Evolutionary conservation across 2,888 invertebrate species (phyloP).

Genomic region (Hydriomena furcata): DNA sequence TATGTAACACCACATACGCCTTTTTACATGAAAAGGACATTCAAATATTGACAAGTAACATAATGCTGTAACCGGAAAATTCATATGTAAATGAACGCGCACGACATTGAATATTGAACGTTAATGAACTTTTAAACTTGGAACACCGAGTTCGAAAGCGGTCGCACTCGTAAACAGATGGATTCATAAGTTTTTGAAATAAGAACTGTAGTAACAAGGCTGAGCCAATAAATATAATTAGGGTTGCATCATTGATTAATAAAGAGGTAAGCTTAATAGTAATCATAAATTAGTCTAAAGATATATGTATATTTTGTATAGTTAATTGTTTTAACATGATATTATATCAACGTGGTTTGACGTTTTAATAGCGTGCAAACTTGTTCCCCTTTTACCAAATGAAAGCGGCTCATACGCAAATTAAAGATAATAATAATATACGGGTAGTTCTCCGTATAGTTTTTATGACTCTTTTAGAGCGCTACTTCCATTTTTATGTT

Average conservation of each 20-base stretch:
- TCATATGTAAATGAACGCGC: conserved; percentile 34
- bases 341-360: too few species aligned
- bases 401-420: neutral
- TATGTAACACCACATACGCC: neutral
- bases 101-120: conserved; percentile 52
- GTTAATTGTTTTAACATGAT: too few species aligned
- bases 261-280: too few species aligned
- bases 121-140: conserved; percentile 57
- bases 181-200: conserved; percentile 40
- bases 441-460: conserved; percentile 1
- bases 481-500: conserved; percentile 21
- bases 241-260: conserved; percentile 18
- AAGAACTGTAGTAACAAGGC: conserved; percentile 27
- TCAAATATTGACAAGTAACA: neutral
- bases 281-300: too few species aligned
- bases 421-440: neutral
- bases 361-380: too few species aligned
- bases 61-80: conserved; percentile 40
- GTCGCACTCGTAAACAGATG: conserved; percentile 39
- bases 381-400: neutral
- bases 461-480: conserved; percentile 25
- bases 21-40: neutral
- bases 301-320: too few species aligned
- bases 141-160: conserved; percentile 35
- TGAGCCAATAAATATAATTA: conserved; percentile 18